phyloP scores from a whole-genome alignment of 2,797 vertebrate genomes.

The Catharus ustulatus region DNA sequence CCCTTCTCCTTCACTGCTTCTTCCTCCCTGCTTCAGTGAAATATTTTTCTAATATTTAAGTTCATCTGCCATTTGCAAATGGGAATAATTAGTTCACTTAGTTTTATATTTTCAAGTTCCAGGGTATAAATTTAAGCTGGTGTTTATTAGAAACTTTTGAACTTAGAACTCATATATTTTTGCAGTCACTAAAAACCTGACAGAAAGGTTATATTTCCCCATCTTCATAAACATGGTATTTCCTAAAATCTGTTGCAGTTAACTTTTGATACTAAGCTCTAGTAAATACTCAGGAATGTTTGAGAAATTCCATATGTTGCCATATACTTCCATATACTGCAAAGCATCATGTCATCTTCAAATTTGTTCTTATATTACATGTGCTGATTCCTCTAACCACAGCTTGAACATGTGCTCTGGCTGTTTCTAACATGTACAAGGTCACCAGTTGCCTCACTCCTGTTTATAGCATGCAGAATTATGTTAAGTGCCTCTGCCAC shows the following conservation, averaged over 20 bases:
- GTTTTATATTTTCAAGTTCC: neutral
- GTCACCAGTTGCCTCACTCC: neutral
- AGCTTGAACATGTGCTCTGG: neutral
- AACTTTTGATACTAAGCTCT: neutral
- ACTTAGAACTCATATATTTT: neutral
- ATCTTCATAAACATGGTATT: neutral
- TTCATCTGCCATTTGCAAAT: neutral
- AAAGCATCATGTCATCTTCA: neutral
- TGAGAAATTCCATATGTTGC: neutral
- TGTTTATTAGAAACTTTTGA: neutral
- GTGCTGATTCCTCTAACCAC: neutral
- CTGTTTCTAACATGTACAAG: neutral
- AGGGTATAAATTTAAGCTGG: neutral
- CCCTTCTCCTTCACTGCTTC: neutral
- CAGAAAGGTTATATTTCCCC: neutral
- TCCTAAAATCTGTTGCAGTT: constrained; percentile 10
- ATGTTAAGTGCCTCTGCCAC: neutral
- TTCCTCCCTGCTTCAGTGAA: neutral
- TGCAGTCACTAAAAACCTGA: neutral
- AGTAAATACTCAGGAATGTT: neutral
- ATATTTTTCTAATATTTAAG: neutral
- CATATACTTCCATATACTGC: neutral
- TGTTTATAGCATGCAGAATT: neutral
- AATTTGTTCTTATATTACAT: neutral
- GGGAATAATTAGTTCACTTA: neutral